Evolutionary conservation across 2,888 invertebrate genomes (phyloP).

Genomic region (Melinaea marsaeus): DNA sequence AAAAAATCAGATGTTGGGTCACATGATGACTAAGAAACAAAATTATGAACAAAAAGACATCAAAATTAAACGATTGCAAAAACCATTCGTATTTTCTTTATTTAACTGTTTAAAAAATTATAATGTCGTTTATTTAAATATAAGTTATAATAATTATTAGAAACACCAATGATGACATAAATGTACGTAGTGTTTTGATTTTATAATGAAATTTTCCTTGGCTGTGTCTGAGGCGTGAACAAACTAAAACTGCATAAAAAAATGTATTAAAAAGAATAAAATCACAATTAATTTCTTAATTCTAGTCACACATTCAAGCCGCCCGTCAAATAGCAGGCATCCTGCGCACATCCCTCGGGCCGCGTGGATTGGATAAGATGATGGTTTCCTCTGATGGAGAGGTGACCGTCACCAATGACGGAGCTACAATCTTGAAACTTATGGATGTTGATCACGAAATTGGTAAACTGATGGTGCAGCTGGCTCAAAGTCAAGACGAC

Average conservation of each 20-base stretch:
- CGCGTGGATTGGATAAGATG: slow-evolving; percentile 98
- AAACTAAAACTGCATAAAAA: neutral
- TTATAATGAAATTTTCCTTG: slow-evolving; percentile 39
- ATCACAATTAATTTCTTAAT: neutral
- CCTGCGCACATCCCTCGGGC: slow-evolving; percentile 95
- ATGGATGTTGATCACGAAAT: slow-evolving; percentile 99
- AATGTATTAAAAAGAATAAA: neutral
- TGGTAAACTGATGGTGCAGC: slow-evolving; percentile 97
- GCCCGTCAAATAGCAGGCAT: slow-evolving; percentile 94
- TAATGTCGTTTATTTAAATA: neutral
- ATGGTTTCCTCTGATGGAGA: slow-evolving; percentile 98
- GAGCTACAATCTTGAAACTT: slow-evolving; percentile 98
- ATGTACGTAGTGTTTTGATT: slow-evolving; percentile 38
- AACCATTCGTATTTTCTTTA: neutral
- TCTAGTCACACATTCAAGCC: slow-evolving; percentile 98
- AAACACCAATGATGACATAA: slow-evolving; percentile 36
- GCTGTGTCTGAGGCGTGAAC: slow-evolving; percentile 40
- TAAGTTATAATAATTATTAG: neutral
- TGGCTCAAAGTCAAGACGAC: slow-evolving; percentile 99
- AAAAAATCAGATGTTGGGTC: slow-evolving; percentile 52
- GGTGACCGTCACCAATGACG: slow-evolving; percentile 98
- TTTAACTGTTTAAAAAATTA: too few relatives aligned
- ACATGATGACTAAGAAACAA: slow-evolving; percentile 43
- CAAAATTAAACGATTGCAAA: neutral
- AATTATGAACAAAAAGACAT: neutral